Conservation (phyloP, 2,113 vertebrate genomes). For the Herpailurus yagouaroundi region DNA sequence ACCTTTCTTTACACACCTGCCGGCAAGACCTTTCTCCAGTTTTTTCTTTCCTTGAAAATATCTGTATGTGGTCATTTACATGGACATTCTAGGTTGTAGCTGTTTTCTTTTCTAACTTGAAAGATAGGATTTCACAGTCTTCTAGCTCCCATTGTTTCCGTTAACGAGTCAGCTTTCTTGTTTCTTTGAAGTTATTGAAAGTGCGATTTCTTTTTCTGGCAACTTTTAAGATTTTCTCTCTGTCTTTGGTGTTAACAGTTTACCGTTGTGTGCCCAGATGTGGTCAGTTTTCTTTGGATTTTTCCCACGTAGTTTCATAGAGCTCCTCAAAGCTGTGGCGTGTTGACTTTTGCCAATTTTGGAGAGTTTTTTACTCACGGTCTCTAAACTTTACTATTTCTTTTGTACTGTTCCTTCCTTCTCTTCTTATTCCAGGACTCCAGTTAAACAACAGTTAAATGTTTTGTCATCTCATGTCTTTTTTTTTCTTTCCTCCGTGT, state of each 20-base stretch:
- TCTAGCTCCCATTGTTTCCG: background rate
- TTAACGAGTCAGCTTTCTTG: background rate
- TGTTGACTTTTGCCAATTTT: background rate
- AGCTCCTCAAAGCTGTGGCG: background rate
- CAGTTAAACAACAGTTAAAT: background rate
- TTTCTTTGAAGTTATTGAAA: background rate
- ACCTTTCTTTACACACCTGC: background rate
- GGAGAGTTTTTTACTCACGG: background rate
- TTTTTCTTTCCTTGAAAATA: background rate
- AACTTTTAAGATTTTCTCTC: background rate
- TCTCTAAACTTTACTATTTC: background rate
- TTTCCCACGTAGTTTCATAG: background rate
- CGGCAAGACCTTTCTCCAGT: background rate
- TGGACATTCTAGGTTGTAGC: background rate
- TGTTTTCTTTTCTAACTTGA: background rate
- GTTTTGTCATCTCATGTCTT: background rate
- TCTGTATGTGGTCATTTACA: background rate
- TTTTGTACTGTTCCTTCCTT: background rate
- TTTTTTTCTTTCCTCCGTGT: background rate
- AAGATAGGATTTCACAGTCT: background rate
- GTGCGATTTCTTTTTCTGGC: background rate
- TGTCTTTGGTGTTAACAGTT: background rate
- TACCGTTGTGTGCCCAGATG: background rate
- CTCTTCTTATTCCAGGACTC: background rate
- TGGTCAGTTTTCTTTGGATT: background rate